Evolutionary conservation across 2,113 vertebrate genomes (phyloP).

Genomic region (Ginglymostoma cirratum): DNA sequence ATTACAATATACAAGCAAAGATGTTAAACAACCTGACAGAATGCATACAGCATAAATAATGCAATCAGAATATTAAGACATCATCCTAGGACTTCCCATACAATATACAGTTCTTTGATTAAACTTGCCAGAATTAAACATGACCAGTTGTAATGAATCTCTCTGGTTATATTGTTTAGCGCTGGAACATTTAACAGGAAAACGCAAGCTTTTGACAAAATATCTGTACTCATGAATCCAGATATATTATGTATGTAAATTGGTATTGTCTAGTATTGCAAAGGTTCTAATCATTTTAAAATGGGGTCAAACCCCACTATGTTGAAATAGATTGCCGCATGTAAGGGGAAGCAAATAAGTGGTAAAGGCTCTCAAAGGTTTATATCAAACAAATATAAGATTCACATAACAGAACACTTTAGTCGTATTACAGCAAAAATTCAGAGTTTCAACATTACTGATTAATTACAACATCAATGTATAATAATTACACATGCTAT

Average conservation of each 20-base stretch:
- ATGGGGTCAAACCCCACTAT: neutral
- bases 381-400: neutral
- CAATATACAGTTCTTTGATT: neutral
- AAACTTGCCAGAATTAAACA: neutral
- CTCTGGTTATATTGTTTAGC: neutral
- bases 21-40: neutral
- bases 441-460: neutral
- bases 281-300: neutral
- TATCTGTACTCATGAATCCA: neutral
- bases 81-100: neutral
- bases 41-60: neutral
- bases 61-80: neutral
- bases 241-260: neutral
- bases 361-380: neutral
- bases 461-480: conserved; percentile 6
- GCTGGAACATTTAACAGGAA: neutral
- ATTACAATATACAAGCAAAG: neutral
- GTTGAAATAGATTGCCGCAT: neutral
- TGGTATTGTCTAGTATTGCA: neutral
- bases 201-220: conserved; percentile 16
- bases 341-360: neutral
- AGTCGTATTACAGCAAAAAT: neutral
- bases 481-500: neutral
- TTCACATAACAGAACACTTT: neutral
- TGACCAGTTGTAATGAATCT: neutral